A percentile compares a stretch with the other conserved stretches of the same genome.
Evolutionary conservation across 2,113 vertebrate species (phyloP).

Genomic region (Rutilus rutilus): DNA sequence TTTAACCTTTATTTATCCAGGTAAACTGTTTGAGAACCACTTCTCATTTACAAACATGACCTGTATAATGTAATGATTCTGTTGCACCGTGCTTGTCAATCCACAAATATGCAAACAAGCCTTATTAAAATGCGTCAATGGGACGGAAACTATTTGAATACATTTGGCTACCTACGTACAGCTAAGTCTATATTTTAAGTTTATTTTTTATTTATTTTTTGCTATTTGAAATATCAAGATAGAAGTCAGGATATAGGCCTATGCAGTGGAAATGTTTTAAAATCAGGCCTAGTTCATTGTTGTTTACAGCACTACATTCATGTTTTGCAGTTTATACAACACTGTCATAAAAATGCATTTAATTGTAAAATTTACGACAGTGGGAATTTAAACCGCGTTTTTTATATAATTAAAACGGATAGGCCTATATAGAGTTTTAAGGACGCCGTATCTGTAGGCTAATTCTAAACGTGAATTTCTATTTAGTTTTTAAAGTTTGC

Average conservation of each 20-base stretch:
- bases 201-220: too few species aligned
- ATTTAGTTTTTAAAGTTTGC: neutral
- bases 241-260: neutral
- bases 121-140: neutral
- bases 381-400: neutral
- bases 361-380: neutral
- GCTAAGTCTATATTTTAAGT: neutral
- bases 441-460: neutral
- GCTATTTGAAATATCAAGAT: neutral
- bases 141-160: neutral
- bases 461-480: neutral
- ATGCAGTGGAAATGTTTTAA: neutral
- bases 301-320: neutral
- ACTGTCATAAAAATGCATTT: neutral
- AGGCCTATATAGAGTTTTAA: neutral
- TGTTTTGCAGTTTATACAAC: neutral
- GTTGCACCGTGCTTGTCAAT: neutral
- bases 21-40: too few species aligned
- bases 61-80: neutral
- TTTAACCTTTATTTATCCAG: too few species aligned
- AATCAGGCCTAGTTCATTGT: neutral
- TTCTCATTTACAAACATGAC: too few species aligned
- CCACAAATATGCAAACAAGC: neutral
- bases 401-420: neutral
- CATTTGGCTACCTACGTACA: neutral